These are phyloP conservation scores for Sinella curviseta DNA, from an alignment of 1,140 invertebrate genomes.

Conservation along the genomic window DNA sequence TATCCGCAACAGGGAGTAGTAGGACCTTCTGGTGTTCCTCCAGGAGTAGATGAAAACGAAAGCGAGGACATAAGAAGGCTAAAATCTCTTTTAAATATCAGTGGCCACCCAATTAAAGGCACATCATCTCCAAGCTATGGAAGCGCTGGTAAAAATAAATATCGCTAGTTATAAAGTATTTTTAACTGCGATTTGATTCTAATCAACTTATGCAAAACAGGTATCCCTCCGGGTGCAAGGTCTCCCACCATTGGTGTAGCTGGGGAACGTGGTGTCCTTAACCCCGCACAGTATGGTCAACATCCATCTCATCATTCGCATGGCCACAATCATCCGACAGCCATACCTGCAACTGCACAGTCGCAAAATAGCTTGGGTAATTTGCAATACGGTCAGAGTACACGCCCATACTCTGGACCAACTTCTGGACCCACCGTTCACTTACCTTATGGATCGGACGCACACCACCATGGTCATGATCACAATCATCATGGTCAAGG, in stretches of 20 bases:
- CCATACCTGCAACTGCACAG: not conserved
- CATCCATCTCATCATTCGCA: not conserved
- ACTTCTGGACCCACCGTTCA: not conserved
- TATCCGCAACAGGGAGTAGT: not conserved
- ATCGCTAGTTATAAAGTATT: too few relatives aligned
- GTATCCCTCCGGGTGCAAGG: not conserved
- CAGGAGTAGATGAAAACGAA: constrained; percentile 1
- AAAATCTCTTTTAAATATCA: not conserved
- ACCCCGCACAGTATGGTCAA: not conserved
- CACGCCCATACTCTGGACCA: not conserved
- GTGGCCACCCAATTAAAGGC: not conserved
- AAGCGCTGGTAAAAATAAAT: not conserved
- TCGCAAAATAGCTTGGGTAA: not conserved
- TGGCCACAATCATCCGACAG: not conserved
- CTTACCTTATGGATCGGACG: not conserved
- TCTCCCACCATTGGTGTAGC: not conserved
- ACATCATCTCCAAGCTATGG: not conserved
- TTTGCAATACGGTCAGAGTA: not conserved
- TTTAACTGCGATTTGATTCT: too few relatives aligned
- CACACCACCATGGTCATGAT: not conserved
- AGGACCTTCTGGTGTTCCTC: not conserved
- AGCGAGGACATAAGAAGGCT: not conserved
- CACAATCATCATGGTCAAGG: not conserved
- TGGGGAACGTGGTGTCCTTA: not conserved
- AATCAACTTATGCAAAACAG: not conserved